Percentiles rank a stretch among this genome's conserved stretches.
Conservation (phyloP, 2,888 invertebrate genomes). For the Schrankia costaestrigalis region DNA sequence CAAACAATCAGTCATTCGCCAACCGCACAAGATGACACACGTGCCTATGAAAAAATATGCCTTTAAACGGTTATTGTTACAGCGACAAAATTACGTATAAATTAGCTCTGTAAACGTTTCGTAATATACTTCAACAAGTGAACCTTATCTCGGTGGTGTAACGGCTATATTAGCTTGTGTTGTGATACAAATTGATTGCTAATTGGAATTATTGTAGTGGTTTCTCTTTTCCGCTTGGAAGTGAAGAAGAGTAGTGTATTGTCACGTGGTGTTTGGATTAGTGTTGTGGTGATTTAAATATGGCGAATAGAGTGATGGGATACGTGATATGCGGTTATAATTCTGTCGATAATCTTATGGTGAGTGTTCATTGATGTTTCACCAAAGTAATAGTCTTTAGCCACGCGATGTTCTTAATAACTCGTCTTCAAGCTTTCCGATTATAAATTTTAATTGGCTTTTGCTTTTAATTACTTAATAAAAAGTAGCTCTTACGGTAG, state of each 20-base stretch:
- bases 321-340: slow-evolving; percentile 82
- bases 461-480: slow-evolving; percentile 11
- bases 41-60: slow-evolving; percentile 23
- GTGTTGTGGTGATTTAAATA: slow-evolving; percentile 32
- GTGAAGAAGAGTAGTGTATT: slow-evolving; percentile 23
- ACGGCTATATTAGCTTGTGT: slow-evolving; percentile 23
- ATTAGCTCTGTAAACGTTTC: slow-evolving; percentile 18
- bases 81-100: slow-evolving; percentile 21
- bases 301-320: slow-evolving; percentile 78
- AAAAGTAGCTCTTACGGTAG: no score
- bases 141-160: slow-evolving; percentile 23
- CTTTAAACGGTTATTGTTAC: slow-evolving; percentile 17
- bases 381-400: slow-evolving; percentile 6
- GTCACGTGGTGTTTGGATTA: slow-evolving; percentile 12
- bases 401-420: slow-evolving; percentile 19
- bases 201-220: slow-evolving; percentile 29
- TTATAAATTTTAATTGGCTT: slow-evolving; percentile 4
- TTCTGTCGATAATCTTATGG: slow-evolving; percentile 80
- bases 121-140: slow-evolving; percentile 15
- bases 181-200: slow-evolving; percentile 24
- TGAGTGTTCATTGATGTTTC: slow-evolving; percentile 43
- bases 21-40: slow-evolving; percentile 33
- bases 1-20: slow-evolving; percentile 35
- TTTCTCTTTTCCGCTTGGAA: slow-evolving; percentile 29
- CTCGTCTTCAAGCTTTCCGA: slow-evolving; percentile 2